phyloP scores from a whole-genome alignment of 2,888 invertebrate species.

The Brachyptera risi region DNA sequence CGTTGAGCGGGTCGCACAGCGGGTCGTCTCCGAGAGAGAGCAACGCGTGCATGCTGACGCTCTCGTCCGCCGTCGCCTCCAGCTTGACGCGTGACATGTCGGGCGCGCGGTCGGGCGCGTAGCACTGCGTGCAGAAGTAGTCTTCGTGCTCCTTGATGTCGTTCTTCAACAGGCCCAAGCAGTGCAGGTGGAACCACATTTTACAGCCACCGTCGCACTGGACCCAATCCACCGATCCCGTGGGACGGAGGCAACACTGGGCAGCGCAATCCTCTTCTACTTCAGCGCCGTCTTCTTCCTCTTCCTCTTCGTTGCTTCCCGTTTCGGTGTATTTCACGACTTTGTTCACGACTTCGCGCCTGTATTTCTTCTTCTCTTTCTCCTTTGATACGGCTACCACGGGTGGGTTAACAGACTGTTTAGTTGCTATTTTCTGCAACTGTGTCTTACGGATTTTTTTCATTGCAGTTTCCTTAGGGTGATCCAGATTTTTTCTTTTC shows the following conservation, averaged over 20 bases:
- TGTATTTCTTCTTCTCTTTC: neutral
- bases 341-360: neutral
- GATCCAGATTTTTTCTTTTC: neutral
- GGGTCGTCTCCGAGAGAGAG: too few species aligned
- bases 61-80: too few species aligned
- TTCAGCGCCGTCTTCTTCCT: neutral
- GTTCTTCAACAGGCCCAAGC: conserved; percentile 80
- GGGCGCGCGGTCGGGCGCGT: too few species aligned
- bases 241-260: conserved; percentile 65
- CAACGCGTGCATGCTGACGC: too few species aligned
- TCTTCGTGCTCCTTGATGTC: conserved; percentile 86
- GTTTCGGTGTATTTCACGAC: neutral
- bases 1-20: too few species aligned
- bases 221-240: conserved; percentile 92
- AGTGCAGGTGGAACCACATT: conserved; percentile 96
- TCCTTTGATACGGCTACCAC: too few species aligned
- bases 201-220: conserved; percentile 96
- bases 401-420: too few species aligned
- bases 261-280: conserved; percentile 65
- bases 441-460: neutral
- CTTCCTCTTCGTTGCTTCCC: neutral
- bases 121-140: conserved; percentile 70
- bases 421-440: too few species aligned
- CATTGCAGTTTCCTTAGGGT: neutral
- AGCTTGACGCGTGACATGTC: too few species aligned